Evolutionary conservation across 2,113 vertebrate species (phyloP), one percentile per base, ranked within the genome.

Genomic region (Prinia subflava): DNA sequence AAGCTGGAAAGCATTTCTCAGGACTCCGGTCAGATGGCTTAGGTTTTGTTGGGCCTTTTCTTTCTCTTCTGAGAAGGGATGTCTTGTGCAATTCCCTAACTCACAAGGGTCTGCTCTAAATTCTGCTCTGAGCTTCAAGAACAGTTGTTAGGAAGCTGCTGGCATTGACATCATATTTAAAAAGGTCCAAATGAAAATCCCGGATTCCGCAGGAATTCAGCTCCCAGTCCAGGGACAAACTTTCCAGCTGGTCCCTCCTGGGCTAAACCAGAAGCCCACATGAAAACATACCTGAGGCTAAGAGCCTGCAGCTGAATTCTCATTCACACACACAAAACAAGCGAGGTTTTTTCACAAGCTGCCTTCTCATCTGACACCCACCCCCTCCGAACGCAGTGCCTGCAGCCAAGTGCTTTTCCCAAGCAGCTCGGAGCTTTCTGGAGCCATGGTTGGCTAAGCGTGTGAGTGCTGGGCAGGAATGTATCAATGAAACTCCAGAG

Each of bases 111-210:
- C 86, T 50, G 77, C 60, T 92, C 92, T 89, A 31, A 84, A 95
- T 82, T 87, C 93, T 79, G 57, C 83, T 64, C 69, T 24, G 69
- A 95, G 88, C 69, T 68, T 73, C 77, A 8, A 33, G 65, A 91
- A 97, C 81, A 95, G 94, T 97, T 95, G 94, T 95, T 89, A 87
- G 87, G 89, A 94, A 94, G 94, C 77, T 95, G 94, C 68, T 92
- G 90, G 89, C 83, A 93, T 96, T 93, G 78, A 82, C 76, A 96
- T 92, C 86, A 57, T 84, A 82, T 50, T 90, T 92, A 13, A 90
- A 90, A 93, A 81, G 44, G 77, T 83, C 86, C 90, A 93, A 95
- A 89, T 1, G 10, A 71, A 96, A 96, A 93, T 92, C 92, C 85
- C 0, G 5, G 85, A 90, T 95, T 92, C 86, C 82, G 73, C 69